Percentiles rank a stretch among this genome's conserved stretches.
phyloP scores from a whole-genome alignment of 2,888 invertebrate species.

The Cerceris rybyensis region DNA sequence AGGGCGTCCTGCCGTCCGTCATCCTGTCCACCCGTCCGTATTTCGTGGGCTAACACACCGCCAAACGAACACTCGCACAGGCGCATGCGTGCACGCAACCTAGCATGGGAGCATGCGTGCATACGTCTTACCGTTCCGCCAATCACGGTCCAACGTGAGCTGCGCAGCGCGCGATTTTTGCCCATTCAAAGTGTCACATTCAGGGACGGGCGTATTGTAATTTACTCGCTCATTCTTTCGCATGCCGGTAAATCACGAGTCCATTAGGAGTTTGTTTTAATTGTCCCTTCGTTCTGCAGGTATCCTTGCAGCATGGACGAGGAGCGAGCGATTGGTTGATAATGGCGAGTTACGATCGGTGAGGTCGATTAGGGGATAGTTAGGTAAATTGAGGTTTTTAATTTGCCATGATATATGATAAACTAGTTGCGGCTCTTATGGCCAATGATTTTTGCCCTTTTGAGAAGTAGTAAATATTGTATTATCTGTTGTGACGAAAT shows the following conservation, averaged over 20 bases:
- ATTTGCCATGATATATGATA: too few relatives aligned
- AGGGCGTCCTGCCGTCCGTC: slow-evolving; percentile 78
- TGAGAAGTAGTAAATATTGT: too few relatives aligned
- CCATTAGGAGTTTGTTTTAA: slow-evolving; percentile 34
- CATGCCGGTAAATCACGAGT: slow-evolving; percentile 32
- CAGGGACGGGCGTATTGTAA: slow-evolving; percentile 49
- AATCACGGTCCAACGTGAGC: slow-evolving; percentile 42
- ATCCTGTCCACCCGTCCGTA: slow-evolving; percentile 79
- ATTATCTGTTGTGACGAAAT: too few relatives aligned
- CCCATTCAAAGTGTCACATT: slow-evolving; percentile 55
- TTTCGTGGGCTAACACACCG: slow-evolving; percentile 67
- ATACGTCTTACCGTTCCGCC: slow-evolving; percentile 47
- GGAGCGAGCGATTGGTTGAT: background rate
- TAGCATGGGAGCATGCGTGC: slow-evolving; percentile 8
- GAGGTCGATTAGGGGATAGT: too few relatives aligned
- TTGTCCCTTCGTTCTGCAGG: slow-evolving; percentile 21
- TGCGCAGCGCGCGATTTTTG: slow-evolving; percentile 63
- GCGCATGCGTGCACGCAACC: slow-evolving; percentile 20
- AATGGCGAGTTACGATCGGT: too few relatives aligned
- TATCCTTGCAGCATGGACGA: background rate
- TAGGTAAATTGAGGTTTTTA: too few relatives aligned
- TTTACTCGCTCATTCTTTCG: slow-evolving; percentile 48
- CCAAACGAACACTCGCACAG: slow-evolving; percentile 26
- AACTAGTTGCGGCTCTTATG: too few relatives aligned
- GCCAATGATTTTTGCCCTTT: too few relatives aligned